Evolutionary conservation across 2,797 vertebrate species (phyloP).

Genomic region (Schizothorax lantsangensis): DNA sequence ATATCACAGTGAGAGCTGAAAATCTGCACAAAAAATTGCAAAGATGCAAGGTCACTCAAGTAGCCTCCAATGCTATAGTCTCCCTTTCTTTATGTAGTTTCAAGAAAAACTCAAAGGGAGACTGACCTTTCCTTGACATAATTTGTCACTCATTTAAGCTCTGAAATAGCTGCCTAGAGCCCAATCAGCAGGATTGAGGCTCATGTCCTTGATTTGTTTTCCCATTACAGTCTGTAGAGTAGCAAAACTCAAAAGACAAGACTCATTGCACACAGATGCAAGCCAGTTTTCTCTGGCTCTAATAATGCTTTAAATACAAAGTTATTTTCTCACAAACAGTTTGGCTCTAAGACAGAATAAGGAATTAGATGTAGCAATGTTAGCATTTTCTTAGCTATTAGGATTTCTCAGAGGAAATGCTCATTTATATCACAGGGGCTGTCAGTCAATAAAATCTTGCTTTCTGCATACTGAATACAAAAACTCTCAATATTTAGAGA

Average conservation of each 20-base stretch:
- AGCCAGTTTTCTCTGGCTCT: background rate
- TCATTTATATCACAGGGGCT: background rate
- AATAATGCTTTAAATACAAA: constrained; percentile 7
- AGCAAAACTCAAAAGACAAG: constrained; percentile 1
- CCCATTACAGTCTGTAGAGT: background rate
- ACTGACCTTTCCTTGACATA: constrained; percentile 33
- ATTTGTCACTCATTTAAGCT: constrained; percentile 23
- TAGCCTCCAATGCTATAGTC: background rate
- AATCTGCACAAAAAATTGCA: background rate
- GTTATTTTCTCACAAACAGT: background rate
- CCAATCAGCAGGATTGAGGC: background rate
- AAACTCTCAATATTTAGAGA: background rate
- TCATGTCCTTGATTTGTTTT: constrained; percentile 14
- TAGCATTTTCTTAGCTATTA: background rate
- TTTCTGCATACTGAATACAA: background rate
- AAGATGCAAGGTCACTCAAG: constrained; percentile 13
- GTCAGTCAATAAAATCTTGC: background rate
- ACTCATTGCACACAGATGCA: constrained; percentile 11
- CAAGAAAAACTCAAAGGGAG: background rate
- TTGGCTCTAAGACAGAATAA: background rate
- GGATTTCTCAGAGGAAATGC: background rate
- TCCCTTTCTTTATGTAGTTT: background rate
- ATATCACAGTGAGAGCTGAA: background rate
- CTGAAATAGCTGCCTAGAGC: background rate
- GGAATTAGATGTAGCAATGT: background rate